Evolutionary conservation across 2,888 invertebrate genomes (phyloP).

Genomic region (Calliphora vomitoria): DNA sequence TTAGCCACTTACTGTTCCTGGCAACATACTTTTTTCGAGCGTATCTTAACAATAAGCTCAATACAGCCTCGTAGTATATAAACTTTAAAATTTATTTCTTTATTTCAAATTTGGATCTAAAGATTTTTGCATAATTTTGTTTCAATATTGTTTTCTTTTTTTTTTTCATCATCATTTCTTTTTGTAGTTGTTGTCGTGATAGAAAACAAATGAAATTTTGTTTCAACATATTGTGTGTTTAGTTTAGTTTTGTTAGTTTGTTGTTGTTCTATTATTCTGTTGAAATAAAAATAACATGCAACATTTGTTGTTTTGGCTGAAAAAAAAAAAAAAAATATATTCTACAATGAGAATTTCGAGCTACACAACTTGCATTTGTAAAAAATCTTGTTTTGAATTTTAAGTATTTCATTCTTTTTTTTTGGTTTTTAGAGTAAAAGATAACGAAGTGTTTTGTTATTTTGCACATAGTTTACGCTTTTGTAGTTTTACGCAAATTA

Average conservation of each 20-base stretch:
- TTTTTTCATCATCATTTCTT: constrained; percentile 12
- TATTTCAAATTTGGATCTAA: constrained; percentile 59
- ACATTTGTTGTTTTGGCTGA: constrained; percentile 63
- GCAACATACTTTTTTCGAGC: constrained; percentile 5
- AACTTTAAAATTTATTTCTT: constrained; percentile 72
- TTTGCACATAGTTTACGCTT: constrained; percentile 47
- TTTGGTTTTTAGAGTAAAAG: constrained; percentile 2
- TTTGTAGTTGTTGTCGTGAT: constrained; percentile 21
- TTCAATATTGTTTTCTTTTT: constrained; percentile 61
- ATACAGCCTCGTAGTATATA: constrained; percentile 56
- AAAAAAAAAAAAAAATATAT: constrained; percentile 36
- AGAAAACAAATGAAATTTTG: constrained; percentile 66
- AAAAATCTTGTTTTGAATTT: constrained; percentile 70
- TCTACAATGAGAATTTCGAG: constrained; percentile 44
- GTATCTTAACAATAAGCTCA: constrained; percentile 26
- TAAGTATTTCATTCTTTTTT: constrained; percentile 35
- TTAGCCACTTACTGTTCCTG: neutral
- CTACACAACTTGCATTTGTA: constrained; percentile 56
- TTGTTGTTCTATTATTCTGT: constrained; percentile 35
- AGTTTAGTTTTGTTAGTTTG: constrained; percentile 62
- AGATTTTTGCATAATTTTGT: constrained; percentile 70
- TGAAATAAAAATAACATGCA: constrained; percentile 59
- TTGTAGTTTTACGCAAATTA: constrained; percentile 62
- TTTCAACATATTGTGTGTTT: constrained; percentile 70
- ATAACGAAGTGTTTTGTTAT: constrained; percentile 65